Conservation (phyloP, 1,140 invertebrate species). For the Calosoma granatense region DNA sequence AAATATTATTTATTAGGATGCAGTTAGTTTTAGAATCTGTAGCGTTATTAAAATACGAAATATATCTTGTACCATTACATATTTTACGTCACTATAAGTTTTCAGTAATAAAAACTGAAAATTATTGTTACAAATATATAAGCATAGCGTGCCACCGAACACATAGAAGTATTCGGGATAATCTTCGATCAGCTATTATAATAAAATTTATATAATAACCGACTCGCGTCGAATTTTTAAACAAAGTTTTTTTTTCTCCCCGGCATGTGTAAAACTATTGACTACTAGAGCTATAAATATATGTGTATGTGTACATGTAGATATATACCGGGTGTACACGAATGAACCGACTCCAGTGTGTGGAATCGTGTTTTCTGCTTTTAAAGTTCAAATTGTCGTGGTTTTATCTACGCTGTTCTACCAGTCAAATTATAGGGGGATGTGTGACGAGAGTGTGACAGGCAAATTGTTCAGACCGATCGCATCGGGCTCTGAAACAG, state of each 20-base stretch:
- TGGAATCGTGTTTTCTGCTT: background rate
- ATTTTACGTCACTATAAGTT: no score
- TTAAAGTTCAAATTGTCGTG: constrained; percentile 7
- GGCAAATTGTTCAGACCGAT: background rate
- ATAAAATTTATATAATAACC: constrained; percentile 6
- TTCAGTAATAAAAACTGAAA: no score
- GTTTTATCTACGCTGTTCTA: constrained; percentile 5
- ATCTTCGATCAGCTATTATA: constrained; percentile 7
- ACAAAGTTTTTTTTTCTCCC: background rate
- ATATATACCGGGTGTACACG: constrained; percentile 1
- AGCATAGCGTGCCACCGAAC: no score
- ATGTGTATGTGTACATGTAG: no score
- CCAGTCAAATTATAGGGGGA: constrained; percentile 8
- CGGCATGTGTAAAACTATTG: no score
- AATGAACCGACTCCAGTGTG: background rate
- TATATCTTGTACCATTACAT: no score
- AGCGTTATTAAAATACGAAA: no score
- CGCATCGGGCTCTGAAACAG: background rate
- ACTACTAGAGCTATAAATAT: no score
- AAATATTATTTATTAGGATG: no score
- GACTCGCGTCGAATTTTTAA: background rate
- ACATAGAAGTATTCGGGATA: background rate
- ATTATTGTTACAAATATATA: no score
- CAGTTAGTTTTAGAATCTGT: no score
- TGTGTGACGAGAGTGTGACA: background rate